Base-by-base conservation (phyloP, 2,888 invertebrate species). In the Noctua comes region DNA sequence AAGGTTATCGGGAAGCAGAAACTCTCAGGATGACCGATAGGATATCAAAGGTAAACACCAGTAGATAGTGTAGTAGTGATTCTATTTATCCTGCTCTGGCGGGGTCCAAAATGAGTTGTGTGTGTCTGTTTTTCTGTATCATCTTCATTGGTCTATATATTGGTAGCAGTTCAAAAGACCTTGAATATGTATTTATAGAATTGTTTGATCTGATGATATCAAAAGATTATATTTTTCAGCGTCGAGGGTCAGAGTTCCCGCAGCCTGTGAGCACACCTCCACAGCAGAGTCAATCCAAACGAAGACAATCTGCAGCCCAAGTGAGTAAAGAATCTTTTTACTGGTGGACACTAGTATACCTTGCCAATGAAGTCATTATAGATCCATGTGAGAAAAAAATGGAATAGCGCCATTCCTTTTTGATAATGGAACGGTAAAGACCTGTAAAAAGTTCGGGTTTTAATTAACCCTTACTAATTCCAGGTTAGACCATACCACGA, bases 211-310 rank as follows among this genome's bases (percentile, higher is more conserved):
- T 21, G 21, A 62, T 31, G 10, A 59, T 7, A 27, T 27, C 59
- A 16, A 59, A 59, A 31, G 0, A 8, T 31, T 59, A 0, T 36
- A 4, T 62, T 66, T 82, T 92, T 1, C 89, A 97, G 96, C 95
- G 97, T n/a, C 95, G 97, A 74, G 96, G 96, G 0, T 97, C 97
- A 0, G 97, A 97, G 68, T 96, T 96, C 78, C 95, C 96, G 1
- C 96, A 95, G 80, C 95, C 96, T 3, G 97, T 96, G 10, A 96
- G 95, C 88, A 96, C 96, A 24, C 95, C 96, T 21, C 95, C 96
- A 3, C 94, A 95, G 75, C 96, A 96, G 76, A 82, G 76, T 64
- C 95, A 95, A 85, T 80, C 86, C 2, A 95, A 94, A 85, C 92
- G 97, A 87, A 92, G 97, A 86, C 97, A 97, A 79, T 97, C 97